These are phyloP conservation scores for Sminthurides bifidus DNA, from an alignment of 1,140 invertebrate species.

Conservation along the genomic window DNA sequence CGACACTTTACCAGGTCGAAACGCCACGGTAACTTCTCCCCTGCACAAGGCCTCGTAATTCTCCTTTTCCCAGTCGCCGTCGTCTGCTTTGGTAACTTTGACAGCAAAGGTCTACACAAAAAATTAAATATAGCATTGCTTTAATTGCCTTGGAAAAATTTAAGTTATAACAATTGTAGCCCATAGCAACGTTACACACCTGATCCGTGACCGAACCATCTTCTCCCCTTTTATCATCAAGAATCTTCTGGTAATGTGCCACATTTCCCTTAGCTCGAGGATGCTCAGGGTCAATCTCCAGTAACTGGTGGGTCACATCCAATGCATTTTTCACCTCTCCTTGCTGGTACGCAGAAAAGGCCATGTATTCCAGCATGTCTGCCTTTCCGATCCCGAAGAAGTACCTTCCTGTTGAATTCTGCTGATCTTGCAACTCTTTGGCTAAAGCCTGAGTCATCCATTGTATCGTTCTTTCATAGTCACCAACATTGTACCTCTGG, in stretches of 20 bases:
- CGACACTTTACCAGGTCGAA: slow-evolving; percentile 54
- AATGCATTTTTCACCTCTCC: slow-evolving; percentile 47
- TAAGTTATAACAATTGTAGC: no score
- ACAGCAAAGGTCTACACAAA: slow-evolving; percentile 20
- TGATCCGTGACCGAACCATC: slow-evolving; percentile 41
- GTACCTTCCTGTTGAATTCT: slow-evolving; percentile 43
- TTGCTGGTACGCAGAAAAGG: slow-evolving; percentile 87
- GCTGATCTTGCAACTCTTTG: slow-evolving; percentile 46
- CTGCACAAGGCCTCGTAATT: slow-evolving; percentile 76
- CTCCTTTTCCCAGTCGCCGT: slow-evolving; percentile 29
- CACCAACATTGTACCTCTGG: slow-evolving; percentile 84
- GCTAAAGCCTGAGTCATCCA: slow-evolving; percentile 90
- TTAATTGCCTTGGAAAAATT: no score
- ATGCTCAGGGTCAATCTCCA: slow-evolving; percentile 70
- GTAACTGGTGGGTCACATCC: slow-evolving; percentile 75
- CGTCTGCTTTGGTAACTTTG: slow-evolving; percentile 35
- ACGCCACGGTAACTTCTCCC: slow-evolving; percentile 56
- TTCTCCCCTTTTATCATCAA: slow-evolving; percentile 45
- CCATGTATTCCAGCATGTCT: slow-evolving; percentile 90
- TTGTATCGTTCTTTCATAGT: slow-evolving; percentile 83
- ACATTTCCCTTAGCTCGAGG: slow-evolving; percentile 70
- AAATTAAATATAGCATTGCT: background rate
- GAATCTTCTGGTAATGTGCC: slow-evolving; percentile 67
- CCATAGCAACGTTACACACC: no score
- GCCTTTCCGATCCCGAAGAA: slow-evolving; percentile 45